Base-by-base conservation (phyloP, 1,140 invertebrate species). In the Aricia agestis region DNA sequence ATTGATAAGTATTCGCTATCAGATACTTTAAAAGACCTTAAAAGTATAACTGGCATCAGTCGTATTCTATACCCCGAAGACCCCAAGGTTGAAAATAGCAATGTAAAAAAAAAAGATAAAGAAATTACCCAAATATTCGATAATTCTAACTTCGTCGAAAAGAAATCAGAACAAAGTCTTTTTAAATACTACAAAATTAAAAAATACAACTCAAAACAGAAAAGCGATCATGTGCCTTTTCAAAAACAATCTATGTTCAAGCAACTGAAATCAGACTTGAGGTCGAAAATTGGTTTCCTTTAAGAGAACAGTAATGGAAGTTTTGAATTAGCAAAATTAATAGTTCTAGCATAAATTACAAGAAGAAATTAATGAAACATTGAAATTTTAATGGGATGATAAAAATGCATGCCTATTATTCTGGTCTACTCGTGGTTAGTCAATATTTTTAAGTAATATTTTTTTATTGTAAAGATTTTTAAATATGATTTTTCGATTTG, bases 381-480 rank as follows among this genome's bases (percentile, higher is more conserved):
- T 6, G 9, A 1, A 36, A 36, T 9, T 52, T 25, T 77, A 80
- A 84, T 87, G 85, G 84, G 77, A 72, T 36, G 36, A 36, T 36
- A 9, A 73, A 76, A 75, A 85, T 85, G 83, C 59, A 72, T 68
- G 78, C 66, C 72, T 75, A 66, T 66, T 74, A 76, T 68, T 57
- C 68, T 68, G 76, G 42, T 66, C 71, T 80, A 45, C 52, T 78
- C 52, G 72, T 77, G 78, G 84, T 86, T 73, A 78, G 84, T 80
- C 66, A 25, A 25, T 25, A 25, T 70, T 66, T 67, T 72, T 52
- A 71, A 0, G 17, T 63, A 2, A 19, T 15, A 13, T 4, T 52
- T 11, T 15, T 52, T n/a, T n/a, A n/a, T n/a, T n/a, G n/a, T n/a
- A n/a, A 52, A 6, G 1, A 13, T 52, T 15, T 15, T 13, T 52